phyloP scores from a whole-genome alignment of 2,888 invertebrate species.

The Plagodis pulveraria region DNA sequence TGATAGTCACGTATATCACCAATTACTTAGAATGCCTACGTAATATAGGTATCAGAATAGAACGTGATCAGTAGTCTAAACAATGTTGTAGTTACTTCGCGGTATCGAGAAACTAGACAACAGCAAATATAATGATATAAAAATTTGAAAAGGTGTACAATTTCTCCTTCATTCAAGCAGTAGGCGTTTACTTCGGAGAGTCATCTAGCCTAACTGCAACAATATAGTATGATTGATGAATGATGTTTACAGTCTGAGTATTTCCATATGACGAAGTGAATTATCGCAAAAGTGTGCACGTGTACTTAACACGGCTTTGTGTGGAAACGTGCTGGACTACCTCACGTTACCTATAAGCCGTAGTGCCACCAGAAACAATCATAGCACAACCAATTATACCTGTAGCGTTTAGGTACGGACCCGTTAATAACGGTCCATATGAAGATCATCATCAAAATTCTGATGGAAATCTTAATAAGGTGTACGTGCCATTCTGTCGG shows the following conservation, averaged over 20 bases:
- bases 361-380: slow-evolving; percentile 25
- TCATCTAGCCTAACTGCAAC: slow-evolving; percentile 40
- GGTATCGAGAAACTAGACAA: neutral
- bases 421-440: slow-evolving; percentile 60
- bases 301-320: slow-evolving; percentile 40
- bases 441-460: slow-evolving; percentile 53
- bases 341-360: slow-evolving; percentile 38
- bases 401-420: slow-evolving; percentile 33
- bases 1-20: slow-evolving; percentile 1
- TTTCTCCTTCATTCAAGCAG: neutral
- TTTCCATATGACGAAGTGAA: slow-evolving; percentile 55
- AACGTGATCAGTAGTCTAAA: slow-evolving; percentile 16
- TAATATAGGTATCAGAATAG: slow-evolving; percentile 9
- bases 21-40: slow-evolving; percentile 10
- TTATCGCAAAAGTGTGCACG: slow-evolving; percentile 52
- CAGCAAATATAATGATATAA: neutral
- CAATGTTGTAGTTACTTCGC: slow-evolving; percentile 5
- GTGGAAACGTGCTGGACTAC: slow-evolving; percentile 47
- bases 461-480: slow-evolving; percentile 71
- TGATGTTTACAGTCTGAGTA: slow-evolving; percentile 52
- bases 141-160: neutral
- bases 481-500: slow-evolving; percentile 61
- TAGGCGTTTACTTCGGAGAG: neutral
- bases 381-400: slow-evolving; percentile 24
- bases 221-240: slow-evolving; percentile 51